Conservation (phyloP, 1,140 invertebrate genomes). For the Pseudomyrmex flavicornis region DNA sequence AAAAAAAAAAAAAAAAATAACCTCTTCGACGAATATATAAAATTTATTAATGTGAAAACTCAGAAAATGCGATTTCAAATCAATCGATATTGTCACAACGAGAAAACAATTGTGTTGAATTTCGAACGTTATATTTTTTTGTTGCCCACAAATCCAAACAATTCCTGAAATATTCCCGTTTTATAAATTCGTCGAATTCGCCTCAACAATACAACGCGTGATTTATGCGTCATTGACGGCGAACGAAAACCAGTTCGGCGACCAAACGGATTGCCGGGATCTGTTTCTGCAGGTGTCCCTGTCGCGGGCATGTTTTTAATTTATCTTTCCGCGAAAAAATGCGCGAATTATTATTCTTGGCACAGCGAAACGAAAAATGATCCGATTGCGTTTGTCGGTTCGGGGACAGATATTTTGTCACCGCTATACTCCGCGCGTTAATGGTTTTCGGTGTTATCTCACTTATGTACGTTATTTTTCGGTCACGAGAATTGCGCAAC, state of each 20-base stretch:
- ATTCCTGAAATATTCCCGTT: neutral
- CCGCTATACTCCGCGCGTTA: slow-evolving; percentile 5
- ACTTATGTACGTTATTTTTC: slow-evolving; percentile 18
- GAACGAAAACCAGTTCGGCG: neutral
- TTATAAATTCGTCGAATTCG: slow-evolving; percentile 3
- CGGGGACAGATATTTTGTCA: neutral
- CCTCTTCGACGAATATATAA: neutral
- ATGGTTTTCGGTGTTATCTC: slow-evolving; percentile 14
- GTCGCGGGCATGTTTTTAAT: slow-evolving; percentile 23
- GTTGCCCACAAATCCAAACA: no score
- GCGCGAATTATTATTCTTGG: slow-evolving; percentile 46
- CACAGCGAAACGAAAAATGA: neutral
- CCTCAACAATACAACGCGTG: slow-evolving; percentile 8
- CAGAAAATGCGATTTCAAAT: neutral
- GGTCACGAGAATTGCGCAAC: neutral
- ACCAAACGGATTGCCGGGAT: slow-evolving; percentile 6
- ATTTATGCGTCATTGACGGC: neutral
- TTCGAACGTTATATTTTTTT: neutral
- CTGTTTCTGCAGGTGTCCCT: neutral
- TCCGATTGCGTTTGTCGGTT: neutral
- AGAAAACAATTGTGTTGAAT: slow-evolving; percentile 10
- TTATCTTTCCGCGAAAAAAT: slow-evolving; percentile 44
- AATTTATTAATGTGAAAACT: slow-evolving; percentile 2
- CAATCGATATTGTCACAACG: neutral
- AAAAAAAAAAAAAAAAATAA: no score